These are phyloP conservation scores for Palythoa heliodiscus DNA, from an alignment of 92 coral and sea anemone species.

Conservation along the genomic window DNA sequence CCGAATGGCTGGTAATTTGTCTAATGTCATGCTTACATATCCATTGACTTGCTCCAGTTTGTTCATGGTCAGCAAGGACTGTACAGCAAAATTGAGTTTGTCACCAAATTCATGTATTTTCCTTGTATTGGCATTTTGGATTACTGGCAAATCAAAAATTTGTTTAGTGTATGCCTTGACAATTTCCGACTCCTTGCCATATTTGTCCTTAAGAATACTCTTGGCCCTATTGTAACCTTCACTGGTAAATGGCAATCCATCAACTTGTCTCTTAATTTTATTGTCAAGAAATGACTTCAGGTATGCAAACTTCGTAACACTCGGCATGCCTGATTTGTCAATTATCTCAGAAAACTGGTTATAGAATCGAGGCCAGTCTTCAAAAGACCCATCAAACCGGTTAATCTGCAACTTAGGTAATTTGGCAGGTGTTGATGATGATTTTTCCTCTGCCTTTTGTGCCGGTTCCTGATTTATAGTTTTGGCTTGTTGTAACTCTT, in stretches of 20 bases:
- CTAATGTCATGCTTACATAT: conserved; percentile 51
- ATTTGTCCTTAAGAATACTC: conserved; percentile 50
- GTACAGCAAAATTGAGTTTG: conserved; percentile 50
- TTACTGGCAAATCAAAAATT: conserved; percentile 47
- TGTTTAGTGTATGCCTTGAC: conserved; percentile 59
- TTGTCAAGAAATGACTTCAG: conserved; percentile 17
- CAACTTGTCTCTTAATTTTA: conserved; percentile 41
- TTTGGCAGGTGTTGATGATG: conserved; percentile 38
- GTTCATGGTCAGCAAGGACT: conserved; percentile 57
- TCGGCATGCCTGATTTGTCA: conserved; percentile 39
- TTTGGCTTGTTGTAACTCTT: conserved; percentile 33
- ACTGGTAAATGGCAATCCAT: conserved; percentile 49
- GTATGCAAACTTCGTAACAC: conserved; percentile 54
- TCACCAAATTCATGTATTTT: conserved; percentile 48
- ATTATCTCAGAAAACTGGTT: conserved; percentile 40
- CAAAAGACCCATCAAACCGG: conserved; percentile 41
- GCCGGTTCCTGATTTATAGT: not conserved
- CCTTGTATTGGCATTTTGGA: conserved; percentile 40
- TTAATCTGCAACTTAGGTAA: conserved; percentile 44
- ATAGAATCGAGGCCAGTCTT: conserved; percentile 54
- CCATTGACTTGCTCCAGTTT: conserved; percentile 46
- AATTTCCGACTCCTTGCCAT: conserved; percentile 47
- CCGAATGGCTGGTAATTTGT: conserved; percentile 60
- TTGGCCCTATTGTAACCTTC: conserved; percentile 59
- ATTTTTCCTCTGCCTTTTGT: not conserved